These are phyloP conservation scores for Notoglanidium macrostoma DNA, from an alignment of 2,797 vertebrate genomes.

Conservation along the genomic window DNA sequence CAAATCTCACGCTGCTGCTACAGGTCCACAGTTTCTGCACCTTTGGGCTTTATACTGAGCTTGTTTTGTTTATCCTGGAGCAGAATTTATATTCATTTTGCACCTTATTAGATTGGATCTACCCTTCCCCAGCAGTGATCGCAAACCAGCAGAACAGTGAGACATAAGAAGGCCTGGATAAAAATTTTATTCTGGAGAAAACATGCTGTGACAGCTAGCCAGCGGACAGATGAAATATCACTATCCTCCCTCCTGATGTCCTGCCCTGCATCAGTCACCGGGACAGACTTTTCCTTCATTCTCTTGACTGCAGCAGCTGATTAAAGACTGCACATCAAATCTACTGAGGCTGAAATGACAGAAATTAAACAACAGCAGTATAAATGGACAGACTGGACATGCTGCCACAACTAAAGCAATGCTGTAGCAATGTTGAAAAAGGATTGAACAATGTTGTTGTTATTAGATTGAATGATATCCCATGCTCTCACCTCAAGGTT, in stretches of 20 bases:
- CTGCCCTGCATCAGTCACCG: slow-evolving; percentile 22
- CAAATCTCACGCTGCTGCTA: background rate
- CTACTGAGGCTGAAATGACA: background rate
- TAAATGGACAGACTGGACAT: background rate
- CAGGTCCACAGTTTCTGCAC: background rate
- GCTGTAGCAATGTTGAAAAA: background rate
- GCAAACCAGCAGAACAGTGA: slow-evolving; percentile 3
- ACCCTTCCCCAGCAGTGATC: background rate
- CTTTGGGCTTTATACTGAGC: background rate
- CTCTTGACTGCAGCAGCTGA: slow-evolving; percentile 11
- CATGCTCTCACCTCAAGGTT: background rate
- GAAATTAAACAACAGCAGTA: slow-evolving; percentile 11
- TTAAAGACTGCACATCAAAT: slow-evolving; percentile 1
- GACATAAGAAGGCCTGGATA: background rate
- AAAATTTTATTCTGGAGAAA: background rate
- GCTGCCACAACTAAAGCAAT: background rate
- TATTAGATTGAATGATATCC: background rate
- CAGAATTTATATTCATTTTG: background rate
- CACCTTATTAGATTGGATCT: background rate
- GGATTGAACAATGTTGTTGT: background rate
- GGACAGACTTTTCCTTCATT: background rate
- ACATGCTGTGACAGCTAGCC: background rate
- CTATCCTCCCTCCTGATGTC: slow-evolving; percentile 14
- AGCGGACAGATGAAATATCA: slow-evolving; percentile 22
- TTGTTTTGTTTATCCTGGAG: slow-evolving; percentile 10